phyloP scores from a whole-genome alignment of 35 echinoderm and acorn worm species.

The Diadema setosum region DNA sequence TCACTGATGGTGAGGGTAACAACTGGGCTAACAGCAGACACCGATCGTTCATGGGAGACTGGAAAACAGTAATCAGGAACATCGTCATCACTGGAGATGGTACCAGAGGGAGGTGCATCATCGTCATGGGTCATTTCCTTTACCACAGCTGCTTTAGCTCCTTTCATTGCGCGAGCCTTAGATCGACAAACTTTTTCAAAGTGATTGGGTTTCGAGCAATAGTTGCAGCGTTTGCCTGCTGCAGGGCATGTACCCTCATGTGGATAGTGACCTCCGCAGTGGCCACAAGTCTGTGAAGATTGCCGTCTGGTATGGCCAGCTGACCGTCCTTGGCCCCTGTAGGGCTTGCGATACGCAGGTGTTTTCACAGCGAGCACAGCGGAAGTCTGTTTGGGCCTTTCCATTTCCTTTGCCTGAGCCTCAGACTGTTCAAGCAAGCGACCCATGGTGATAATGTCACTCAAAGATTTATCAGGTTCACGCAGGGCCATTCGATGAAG shows the following conservation, averaged over 20 bases:
- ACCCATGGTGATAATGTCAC: not conserved
- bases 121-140: no score
- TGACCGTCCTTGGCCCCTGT: not conserved
- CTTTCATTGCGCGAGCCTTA: no score
- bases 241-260: constrained; percentile 23
- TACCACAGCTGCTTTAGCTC: no score
- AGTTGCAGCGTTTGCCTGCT: not conserved
- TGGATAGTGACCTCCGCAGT: constrained; percentile 38
- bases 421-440: constrained; percentile 1
- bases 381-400: not conserved
- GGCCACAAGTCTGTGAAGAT: not conserved
- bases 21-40: not conserved
- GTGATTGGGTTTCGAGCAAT: constrained; percentile 23
- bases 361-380: not conserved
- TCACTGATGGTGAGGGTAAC: not conserved
- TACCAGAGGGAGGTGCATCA: not conserved
- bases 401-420: not conserved
- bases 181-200: not conserved
- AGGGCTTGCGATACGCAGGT: no score
- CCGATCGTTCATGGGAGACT: not conserved
- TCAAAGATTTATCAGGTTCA: constrained; percentile 18
- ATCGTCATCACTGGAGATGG: not conserved
- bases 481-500: constrained; percentile 15
- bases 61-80: not conserved
- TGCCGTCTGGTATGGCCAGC: not conserved